Base-by-base conservation (phyloP, 1,140 invertebrate genomes). In the Zaprionus davidi region DNA sequence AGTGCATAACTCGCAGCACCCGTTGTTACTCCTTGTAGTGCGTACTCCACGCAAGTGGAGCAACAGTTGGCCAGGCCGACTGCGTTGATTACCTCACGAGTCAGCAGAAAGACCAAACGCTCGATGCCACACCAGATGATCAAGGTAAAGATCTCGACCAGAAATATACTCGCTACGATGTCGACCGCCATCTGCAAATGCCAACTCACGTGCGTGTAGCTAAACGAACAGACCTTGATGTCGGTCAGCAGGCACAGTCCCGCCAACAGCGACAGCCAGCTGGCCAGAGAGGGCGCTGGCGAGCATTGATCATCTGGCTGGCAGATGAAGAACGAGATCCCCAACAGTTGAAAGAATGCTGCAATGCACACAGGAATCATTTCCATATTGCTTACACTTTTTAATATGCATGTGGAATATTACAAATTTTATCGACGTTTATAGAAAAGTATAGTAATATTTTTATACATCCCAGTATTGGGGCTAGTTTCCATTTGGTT, bases 111-210 rank as follows among this genome's bases (percentile, higher is more conserved):
- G 6, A 88, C 9, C 1, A 72, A 24, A 4, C 68, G 67, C 26
- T 88, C 85, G 1, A 88, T 0, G 1, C 38, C n/a, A 17, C 85
- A 90, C 85, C 85, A 88, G 15, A 88, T 59, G 11, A 90, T 22
- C 1, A 88, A n/a, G 0, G 67, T 44, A 1, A 60, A 68, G 12
- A 88, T 12, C 31, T 88, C 85, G 2, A 46, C 34, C 12, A 88
- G 3, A 12, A 88, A 72, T 17, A 79, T 5, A 24, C 63, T 34
- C 0, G 64, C 76, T 26, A 90, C 38, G 1, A 49, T 28, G 13
- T 88, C 85, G 11, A 90, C 1, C 1, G 77, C 2, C 15, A 81
- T 0, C 9, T 60, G 69, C 78, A 81, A 90, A 9, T 26, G 2
- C n/a, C 13, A 20, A 20, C 51, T 1, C 67, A 90, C 79, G 49